Evolutionary conservation across 2,888 invertebrate species (phyloP).

Genomic region (Mythimna albipuncta): DNA sequence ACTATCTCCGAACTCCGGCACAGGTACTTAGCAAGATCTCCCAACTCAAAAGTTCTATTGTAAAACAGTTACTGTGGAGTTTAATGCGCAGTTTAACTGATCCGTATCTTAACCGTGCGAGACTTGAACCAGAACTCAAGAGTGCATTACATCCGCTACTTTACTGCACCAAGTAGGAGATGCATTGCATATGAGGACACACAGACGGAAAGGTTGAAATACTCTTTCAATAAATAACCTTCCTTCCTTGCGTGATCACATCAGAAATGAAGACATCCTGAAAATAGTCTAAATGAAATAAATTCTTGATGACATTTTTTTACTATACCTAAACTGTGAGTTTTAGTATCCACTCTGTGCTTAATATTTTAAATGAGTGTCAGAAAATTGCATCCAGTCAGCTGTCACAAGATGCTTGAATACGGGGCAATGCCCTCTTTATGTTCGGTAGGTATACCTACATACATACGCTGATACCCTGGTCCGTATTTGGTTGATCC

Average conservation of each 20-base stretch:
- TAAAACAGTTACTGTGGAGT: constrained; percentile 48
- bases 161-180: constrained; percentile 53
- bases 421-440: constrained; percentile 7
- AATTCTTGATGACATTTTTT: constrained; percentile 23
- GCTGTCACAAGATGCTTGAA: constrained; percentile 21
- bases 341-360: constrained; percentile 25
- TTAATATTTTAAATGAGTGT: constrained; percentile 27
- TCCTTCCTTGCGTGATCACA: too few relatives aligned
- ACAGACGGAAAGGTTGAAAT: constrained; percentile 3
- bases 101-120: constrained; percentile 52
- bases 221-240: background rate
- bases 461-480: background rate
- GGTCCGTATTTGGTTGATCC: background rate
- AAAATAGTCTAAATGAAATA: constrained; percentile 26
- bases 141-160: constrained; percentile 69
- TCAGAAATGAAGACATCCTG: background rate
- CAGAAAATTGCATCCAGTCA: constrained; percentile 27
- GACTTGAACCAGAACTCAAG: constrained; percentile 61
- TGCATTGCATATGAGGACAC: constrained; percentile 50
- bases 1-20: constrained; percentile 13
- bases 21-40: constrained; percentile 28
- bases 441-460: too few relatives aligned
- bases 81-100: constrained; percentile 52
- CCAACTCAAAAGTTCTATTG: constrained; percentile 39
- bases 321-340: constrained; percentile 20